Evolutionary conservation across 1,140 invertebrate species (phyloP), one percentile per base, ranked within the genome.

Genomic region (Cataglyphis hispanica): DNA sequence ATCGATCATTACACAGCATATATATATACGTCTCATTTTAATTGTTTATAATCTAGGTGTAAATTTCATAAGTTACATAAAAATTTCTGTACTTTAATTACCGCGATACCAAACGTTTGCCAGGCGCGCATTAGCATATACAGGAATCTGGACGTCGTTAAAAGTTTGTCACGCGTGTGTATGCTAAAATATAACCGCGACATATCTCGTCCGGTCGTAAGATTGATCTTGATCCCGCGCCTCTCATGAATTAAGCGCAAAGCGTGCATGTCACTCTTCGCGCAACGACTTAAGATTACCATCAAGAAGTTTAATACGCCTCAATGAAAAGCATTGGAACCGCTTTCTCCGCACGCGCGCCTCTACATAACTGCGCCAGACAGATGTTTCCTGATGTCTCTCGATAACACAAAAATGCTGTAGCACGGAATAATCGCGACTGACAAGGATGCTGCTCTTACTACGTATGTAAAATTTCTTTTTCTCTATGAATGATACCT

Each of bases 201-300:
- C 87, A 76, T 74, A 89, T 86, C 76, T 58, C 43, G 70, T 78
- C 84, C 40, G 76, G 46, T 31, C 31, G n/a, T 34, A 40, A 50
- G 56, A 78, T 85, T 81, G 53, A 69, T 83, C 72, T 83, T 89
- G 87, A 89, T 89, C 56, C 77, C 69, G 84, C 50, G 43, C 37
- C 37, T 69, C 31, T 8, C 56, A 16, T 40, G 69, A 74, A 66
- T 86, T 50, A 72, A 53, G 22, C 50, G 53, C 53, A 31, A 75
- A n/a, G 81, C 72, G 53, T 75, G 78, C 78, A 74, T 63, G 69
- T 81, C 58, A 77, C 53, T 70, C 66, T 75, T 84, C 53, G 50
- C 78, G 22, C 67, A 66, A 88, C 70, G 63, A 70, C 80, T 19
- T 13, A 46, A 86, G 88, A 89, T 89, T 75, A 66, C 84, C 37